Base-by-base conservation (phyloP, 35 echinoderm and acorn worm species). In the Stichopus chloronotus region DNA sequence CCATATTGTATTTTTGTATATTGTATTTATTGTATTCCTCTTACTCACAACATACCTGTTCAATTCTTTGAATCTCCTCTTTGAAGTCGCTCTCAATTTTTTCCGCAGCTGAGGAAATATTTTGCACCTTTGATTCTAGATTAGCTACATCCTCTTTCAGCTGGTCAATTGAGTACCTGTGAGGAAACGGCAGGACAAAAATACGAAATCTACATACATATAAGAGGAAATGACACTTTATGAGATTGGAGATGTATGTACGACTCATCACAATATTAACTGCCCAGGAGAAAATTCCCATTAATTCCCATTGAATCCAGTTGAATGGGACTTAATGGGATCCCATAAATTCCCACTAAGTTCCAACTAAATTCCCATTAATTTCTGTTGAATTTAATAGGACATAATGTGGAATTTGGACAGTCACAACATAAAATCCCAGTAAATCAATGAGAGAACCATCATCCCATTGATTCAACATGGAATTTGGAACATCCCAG, bases 131-230 rank as follows among this genome's bases (percentile, higher is more conserved):
- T 52, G 93, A 91, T 57, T 98, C 83, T 0, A 98, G 81, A 19
- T 63, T 54, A 56, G 90, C 74, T 16, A 98, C 76, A 52, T 98
- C 93, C 14, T 55, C 83, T 7, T 58, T 76, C 6, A 98, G 74
- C 74, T 96, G 97, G 52, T 98, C 97, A 52, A 98, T 53, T 0
- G 97, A 92, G 76, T 96, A 95, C 78, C 96, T 98, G 58, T 23
- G 69, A 54, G 14, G 77, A 69, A 58, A 76, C 9, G 5, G 53
- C 83, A 54, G 53, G 19, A 55, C 21, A 54, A 90, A 3, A 57
- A 6, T 20, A 87, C 0, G 25, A 23, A 79, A 20, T 16, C 13
- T 76, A 76, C 24, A 76, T 76, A 7, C 72, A 12, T 11, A 76
- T 0, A 4, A 17, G 24, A 6, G 24, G 7, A 17, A 76, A 11